Percentiles rank a stretch among this genome's conserved stretches.
Conservation (phyloP, 2,113 vertebrate species). For the Phodopus roborovskii region DNA sequence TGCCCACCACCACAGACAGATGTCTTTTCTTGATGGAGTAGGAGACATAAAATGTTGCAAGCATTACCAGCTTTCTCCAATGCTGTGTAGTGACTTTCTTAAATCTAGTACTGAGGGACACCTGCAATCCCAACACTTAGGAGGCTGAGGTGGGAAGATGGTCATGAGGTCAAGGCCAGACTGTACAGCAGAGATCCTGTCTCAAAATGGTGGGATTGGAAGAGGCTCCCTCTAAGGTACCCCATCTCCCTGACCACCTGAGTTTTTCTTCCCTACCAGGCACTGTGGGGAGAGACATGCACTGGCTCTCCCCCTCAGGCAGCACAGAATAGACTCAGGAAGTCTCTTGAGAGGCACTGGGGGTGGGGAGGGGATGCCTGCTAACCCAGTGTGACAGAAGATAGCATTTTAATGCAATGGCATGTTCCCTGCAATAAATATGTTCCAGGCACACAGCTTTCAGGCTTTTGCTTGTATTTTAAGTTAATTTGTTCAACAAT, state of each 20-base stretch:
- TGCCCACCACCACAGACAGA: background rate
- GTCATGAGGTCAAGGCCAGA: background rate
- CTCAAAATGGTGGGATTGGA: background rate
- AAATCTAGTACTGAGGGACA: background rate
- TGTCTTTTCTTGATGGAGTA: background rate
- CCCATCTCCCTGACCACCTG: background rate
- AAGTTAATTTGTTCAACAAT: conserved; percentile 41
- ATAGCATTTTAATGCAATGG: background rate
- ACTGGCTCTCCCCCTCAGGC: background rate
- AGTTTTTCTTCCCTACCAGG: background rate
- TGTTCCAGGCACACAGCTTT: background rate
- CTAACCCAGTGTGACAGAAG: background rate
- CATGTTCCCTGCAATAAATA: background rate
- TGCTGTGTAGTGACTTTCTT: background rate
- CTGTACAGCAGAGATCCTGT: background rate
- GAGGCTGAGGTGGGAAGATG: background rate
- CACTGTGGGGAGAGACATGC: background rate
- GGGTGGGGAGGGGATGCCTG: background rate
- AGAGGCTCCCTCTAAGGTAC: background rate
- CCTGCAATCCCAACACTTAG: background rate
- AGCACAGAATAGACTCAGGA: background rate
- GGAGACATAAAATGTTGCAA: background rate
- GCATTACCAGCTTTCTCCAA: background rate
- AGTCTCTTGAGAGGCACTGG: background rate
- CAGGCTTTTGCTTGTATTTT: conserved; percentile 9